Conservation (phyloP, 2,888 invertebrate genomes). For the Hyposoter dolosus region DNA sequence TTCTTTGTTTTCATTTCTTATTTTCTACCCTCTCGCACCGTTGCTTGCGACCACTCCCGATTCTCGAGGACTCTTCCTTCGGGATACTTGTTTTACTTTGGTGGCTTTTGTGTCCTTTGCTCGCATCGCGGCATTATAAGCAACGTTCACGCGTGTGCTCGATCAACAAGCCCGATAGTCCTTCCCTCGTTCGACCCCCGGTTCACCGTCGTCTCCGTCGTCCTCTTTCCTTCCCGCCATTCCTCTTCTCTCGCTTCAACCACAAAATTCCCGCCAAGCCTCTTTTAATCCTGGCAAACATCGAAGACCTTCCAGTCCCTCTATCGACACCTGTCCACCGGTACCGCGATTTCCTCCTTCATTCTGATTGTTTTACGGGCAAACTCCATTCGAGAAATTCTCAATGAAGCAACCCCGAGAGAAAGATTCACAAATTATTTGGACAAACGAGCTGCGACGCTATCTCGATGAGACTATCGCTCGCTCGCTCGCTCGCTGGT, state of each 20-base stretch:
- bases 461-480: constrained; percentile 60
- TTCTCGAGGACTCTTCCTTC: constrained; percentile 54
- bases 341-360: constrained; percentile 59
- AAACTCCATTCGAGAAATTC: background rate
- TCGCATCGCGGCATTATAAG: constrained; percentile 45
- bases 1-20: constrained; percentile 9
- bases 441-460: constrained; percentile 67
- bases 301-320: constrained; percentile 19
- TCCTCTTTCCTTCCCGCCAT: constrained; percentile 28
- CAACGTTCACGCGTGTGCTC: constrained; percentile 64
- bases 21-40: constrained; percentile 41
- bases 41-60: constrained; percentile 71
- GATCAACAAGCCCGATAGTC: constrained; percentile 63
- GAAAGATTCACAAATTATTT: constrained; percentile 65
- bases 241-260: background rate
- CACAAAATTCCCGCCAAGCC: background rate
- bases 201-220: constrained; percentile 26
- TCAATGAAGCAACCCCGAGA: constrained; percentile 16
- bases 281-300: constrained; percentile 13
- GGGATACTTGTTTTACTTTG: background rate
- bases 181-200: constrained; percentile 30
- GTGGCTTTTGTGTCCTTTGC: constrained; percentile 11
- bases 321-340: constrained; percentile 66
- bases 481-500: background rate
- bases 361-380: constrained; percentile 38